Conservation (phyloP, 2,113 vertebrate species). For the Callithrix jacchus region DNA sequence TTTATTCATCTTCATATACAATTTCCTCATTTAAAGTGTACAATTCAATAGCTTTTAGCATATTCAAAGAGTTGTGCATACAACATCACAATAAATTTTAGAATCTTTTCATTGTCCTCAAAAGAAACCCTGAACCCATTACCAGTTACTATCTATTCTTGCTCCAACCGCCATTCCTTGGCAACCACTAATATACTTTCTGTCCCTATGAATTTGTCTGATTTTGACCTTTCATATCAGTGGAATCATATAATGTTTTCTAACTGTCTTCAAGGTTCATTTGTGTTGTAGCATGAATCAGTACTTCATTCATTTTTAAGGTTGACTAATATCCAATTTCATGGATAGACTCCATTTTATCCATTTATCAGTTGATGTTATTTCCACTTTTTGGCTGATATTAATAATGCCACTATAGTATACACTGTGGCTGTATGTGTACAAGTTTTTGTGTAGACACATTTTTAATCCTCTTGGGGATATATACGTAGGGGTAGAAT, state of each 20-base stretch:
- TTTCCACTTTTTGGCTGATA: not conserved
- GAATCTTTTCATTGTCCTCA: not conserved
- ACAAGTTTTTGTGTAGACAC: not conserved
- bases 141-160: not conserved
- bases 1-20: not conserved
- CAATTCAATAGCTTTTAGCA: not conserved
- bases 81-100: conserved; percentile 5
- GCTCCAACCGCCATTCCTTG: not conserved
- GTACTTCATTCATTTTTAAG: not conserved
- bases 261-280: conserved; percentile 15
- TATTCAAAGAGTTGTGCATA: not conserved
- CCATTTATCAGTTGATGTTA: not conserved
- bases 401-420: not conserved
- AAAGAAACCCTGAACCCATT: not conserved
- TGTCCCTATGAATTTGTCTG: not conserved
- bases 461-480: not conserved
- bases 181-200: conserved; percentile 1
- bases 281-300: not conserved
- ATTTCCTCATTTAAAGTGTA: not conserved
- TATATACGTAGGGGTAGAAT: not conserved
- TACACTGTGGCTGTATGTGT: not conserved
- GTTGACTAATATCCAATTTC: not conserved
- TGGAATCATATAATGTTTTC: not conserved
- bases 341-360: not conserved
- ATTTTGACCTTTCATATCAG: conserved; percentile 14